Percentiles rank a stretch among this genome's conserved stretches.
phyloP scores from a whole-genome alignment of 2,888 invertebrate species.

The Xestia sexstrigata region DNA sequence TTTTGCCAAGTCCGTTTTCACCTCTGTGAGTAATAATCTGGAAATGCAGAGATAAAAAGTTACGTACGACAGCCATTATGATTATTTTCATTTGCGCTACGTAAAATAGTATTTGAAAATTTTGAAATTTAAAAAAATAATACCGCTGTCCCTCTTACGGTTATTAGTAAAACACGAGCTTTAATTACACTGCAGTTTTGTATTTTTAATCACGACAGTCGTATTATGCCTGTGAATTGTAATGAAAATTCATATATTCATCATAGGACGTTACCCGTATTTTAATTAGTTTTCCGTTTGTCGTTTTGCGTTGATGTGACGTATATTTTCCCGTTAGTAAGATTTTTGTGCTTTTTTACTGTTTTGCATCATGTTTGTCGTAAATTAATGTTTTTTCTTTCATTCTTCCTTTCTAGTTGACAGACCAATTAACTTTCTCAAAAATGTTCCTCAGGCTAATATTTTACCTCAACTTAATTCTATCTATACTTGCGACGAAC shows the following conservation, averaged over 20 bases:
- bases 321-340: not conserved
- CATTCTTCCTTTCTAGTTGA: not conserved
- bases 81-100: constrained; percentile 5
- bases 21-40: constrained; percentile 25
- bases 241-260: not conserved
- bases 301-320: not conserved
- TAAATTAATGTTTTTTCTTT: not conserved
- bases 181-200: not conserved
- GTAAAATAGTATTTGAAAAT: not conserved
- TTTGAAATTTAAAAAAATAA: not conserved
- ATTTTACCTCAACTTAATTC: not conserved
- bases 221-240: not conserved
- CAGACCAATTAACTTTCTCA: not conserved
- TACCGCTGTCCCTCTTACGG: not conserved
- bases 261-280: not conserved
- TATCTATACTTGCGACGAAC: not conserved
- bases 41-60: constrained; percentile 30
- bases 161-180: not conserved
- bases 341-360: not conserved
- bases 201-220: constrained; percentile 8
- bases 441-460: not conserved
- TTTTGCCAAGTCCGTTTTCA: constrained; percentile 1
- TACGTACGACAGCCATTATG: not conserved
- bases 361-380: not conserved
- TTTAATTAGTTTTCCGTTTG: constrained; percentile 7